These are phyloP conservation scores for Ictalurus punctatus DNA, from an alignment of 2,113 vertebrate genomes.

Conservation along the genomic window DNA sequence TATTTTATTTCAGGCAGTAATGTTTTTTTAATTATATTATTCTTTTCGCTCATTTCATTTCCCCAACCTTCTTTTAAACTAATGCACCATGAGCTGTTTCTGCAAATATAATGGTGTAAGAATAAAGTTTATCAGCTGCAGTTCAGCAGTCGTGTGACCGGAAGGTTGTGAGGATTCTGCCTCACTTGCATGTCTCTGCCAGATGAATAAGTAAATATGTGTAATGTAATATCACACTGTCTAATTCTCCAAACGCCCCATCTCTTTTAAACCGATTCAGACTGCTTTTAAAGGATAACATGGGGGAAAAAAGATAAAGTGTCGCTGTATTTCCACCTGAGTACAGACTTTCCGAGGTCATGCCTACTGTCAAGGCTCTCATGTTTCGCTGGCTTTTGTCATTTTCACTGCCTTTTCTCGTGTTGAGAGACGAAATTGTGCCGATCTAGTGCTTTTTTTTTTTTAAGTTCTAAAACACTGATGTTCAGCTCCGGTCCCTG, in stretches of 20 bases:
- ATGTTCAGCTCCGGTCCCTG: conserved; percentile 24
- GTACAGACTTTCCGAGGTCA: conserved; percentile 31
- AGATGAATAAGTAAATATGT: conserved; percentile 33
- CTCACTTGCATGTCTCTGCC: background rate
- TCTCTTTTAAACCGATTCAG: background rate
- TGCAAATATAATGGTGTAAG: background rate
- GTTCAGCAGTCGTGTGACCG: background rate
- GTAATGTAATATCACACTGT: conserved; percentile 21
- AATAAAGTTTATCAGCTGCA: background rate
- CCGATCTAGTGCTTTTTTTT: conserved; percentile 16
- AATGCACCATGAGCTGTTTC: background rate
- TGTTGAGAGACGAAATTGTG: conserved; percentile 16
- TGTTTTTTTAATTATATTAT: background rate
- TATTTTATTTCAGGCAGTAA: background rate
- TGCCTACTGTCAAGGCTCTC: conserved; percentile 33
- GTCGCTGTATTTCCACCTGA: conserved; percentile 9
- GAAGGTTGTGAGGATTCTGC: conserved; percentile 21
- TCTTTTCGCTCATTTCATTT: background rate
- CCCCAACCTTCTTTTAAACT: background rate
- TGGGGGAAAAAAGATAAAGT: background rate
- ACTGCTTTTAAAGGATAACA: conserved; percentile 15
- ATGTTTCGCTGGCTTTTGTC: conserved; percentile 48
- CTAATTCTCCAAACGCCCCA: background rate
- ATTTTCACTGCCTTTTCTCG: conserved; percentile 15
- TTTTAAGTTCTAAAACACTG: conserved; percentile 37